Evolutionary conservation across 2,888 invertebrate species (phyloP), one percentile per base, ranked within the genome.

Genomic region (Lasioglossum zephyrum): DNA sequence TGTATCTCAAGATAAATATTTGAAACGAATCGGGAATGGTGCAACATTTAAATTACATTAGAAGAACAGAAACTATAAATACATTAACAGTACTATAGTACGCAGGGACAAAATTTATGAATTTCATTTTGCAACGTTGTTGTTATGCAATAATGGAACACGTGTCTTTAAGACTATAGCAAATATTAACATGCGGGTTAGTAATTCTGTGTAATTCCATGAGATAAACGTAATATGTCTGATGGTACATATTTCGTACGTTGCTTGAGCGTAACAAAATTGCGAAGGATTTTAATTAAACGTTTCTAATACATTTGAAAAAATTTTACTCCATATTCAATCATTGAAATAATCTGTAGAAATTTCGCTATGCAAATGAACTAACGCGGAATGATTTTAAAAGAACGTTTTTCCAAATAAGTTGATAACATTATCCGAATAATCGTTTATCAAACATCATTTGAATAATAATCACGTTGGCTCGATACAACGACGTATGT

Each of bases 51-150:
- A 53, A 53, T 53, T 22, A n/a, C 22, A 22, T 53, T 53, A 22
- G 53, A 53, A 53, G 53, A 53, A 53, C 9, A 22, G 53, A 3
- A 22, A 3, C 53, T 53, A 53, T 53, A 53, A 53, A 53, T 53
- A 53, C 53, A 9, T 53, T 22, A 53, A 53, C 53, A 6, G 53
- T n/a, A 53, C 22, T 53, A n/a, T 53, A 22, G 22, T 9, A 53
- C 8, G 22, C 22, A 3, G 53, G 53, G 22, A 53, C 2, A n/a
- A 53, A 53, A 53, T 53, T 53, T 53, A 53, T 53, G 9, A 53
- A 53, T 53, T n/a, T 53, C n/a, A 53, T 53, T n/a, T 53, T n/a
- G 53, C 53, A 53, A 53, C 53, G n/a, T n/a, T n/a, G 53, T 53
- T 53, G 22, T 53, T 53, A 9, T 53, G 22, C 4, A n/a, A 53